Percentiles rank a stretch among this genome's conserved stretches.
Evolutionary conservation across 2,113 vertebrate species (phyloP).

Genomic region (Chaenogobius annularis): DNA sequence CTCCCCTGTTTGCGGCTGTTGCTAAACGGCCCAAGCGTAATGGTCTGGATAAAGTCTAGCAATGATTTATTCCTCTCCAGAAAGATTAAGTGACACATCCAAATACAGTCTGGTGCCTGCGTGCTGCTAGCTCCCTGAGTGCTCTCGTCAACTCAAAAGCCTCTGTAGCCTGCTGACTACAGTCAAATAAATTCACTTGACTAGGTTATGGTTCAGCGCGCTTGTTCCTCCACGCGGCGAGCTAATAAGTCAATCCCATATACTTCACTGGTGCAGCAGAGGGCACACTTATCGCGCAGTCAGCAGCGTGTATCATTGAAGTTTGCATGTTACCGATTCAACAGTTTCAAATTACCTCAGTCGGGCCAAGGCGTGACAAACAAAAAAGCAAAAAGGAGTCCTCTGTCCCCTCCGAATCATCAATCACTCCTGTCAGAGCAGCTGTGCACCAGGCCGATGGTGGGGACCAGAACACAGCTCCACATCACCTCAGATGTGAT

Average conservation of each 20-base stretch:
- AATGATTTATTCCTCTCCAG: constrained; percentile 47
- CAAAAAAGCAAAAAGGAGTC: constrained; percentile 48
- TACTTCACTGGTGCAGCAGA: constrained; percentile 36
- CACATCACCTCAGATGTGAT: constrained; percentile 57
- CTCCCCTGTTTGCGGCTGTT: constrained; percentile 9
- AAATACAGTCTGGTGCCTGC: constrained; percentile 42
- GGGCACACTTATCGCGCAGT: constrained; percentile 66
- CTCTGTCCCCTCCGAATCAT: constrained; percentile 45
- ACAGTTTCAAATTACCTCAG: constrained; percentile 61
- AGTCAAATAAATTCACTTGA: constrained; percentile 55
- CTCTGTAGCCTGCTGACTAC: constrained; percentile 49
- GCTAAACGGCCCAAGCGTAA: constrained; percentile 39
- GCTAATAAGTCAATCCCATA: constrained; percentile 65
- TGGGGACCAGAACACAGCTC: constrained; percentile 46
- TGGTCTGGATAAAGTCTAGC: constrained; percentile 26
- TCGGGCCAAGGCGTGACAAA: constrained; percentile 36
- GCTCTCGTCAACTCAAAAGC: constrained; percentile 63
- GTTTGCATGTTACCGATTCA: constrained; percentile 64
- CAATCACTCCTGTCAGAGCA: constrained; percentile 70
- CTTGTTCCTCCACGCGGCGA: constrained; percentile 46
- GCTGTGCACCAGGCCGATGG: constrained; percentile 49
- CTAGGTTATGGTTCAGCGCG: constrained; percentile 58
- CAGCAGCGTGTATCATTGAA: constrained; percentile 65
- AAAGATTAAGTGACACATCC: constrained; percentile 44
- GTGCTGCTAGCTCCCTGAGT: constrained; percentile 33